Evolutionary conservation across 2,797 vertebrate genomes (phyloP), one percentile per base, ranked within the genome.

Genomic region (Avahi laniger): DNA sequence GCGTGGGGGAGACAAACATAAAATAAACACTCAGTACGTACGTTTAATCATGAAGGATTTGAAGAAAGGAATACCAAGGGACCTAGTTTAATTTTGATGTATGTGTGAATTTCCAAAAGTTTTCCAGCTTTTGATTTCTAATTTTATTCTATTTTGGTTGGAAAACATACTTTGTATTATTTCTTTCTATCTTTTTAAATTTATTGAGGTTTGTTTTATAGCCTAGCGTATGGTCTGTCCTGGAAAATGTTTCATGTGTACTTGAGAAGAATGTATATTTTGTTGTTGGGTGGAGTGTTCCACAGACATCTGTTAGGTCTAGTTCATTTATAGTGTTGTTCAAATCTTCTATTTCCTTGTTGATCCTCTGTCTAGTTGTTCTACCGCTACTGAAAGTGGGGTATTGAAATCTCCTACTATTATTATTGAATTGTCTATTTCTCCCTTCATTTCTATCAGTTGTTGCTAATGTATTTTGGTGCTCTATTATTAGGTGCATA

Each of bases 401-500:
- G 1, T 61, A 65, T 69, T 69, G 18, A 81, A 65, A 38, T 65
- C 70, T 65, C 18, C 54, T 88, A 33, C 33, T 91, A 41, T n/a
- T 75, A 26, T 67, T 88, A 61, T 30, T 46, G 26, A 65, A 35
- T 28, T 81, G 41, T 67, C 30, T 70, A 0, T 63, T 63, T 80
- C 24, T 79, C 24, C 13, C 46, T 91, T 63, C 24, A 73, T 91
- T 91, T 83, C 76, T 89, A 8, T 85, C 22, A 50, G 7, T 78
- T 90, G 69, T 81, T 93, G 61, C 61, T 82, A 38, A 35, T 91
- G 70, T 90, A 75, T 82, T 93, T 87, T 87, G 52, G 11, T 91
- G n/a, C 63, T 61, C 48, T 59, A 26, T 90, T 78, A 70, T 52
- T 70, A 61, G 12, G n/a, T 79, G 24, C n/a, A 43, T 84, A 30